Evolutionary conservation across 2,888 invertebrate genomes (phyloP), one percentile per base, ranked within the genome.

Genomic region (Nymphalis urticae): DNA sequence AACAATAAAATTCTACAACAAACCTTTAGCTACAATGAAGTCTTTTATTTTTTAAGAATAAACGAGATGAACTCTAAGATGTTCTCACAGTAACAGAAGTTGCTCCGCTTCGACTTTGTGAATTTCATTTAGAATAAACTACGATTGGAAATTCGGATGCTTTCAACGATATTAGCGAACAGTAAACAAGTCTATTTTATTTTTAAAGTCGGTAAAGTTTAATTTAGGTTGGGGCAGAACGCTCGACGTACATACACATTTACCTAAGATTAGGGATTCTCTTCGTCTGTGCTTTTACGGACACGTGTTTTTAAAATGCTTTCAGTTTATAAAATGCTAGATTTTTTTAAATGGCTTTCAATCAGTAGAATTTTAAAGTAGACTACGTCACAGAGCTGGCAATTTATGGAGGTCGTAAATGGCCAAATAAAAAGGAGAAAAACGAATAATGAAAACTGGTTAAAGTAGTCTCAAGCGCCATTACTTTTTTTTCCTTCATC

Each of bases 151-250:
- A 62, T 62, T 71, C 54, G 68, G 59, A 68, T 62, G 68, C 65
- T 68, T 68, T 71, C 64, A 71, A 65, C 64, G 63, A 68, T 63
- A 65, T 69, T 61, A 64, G 60, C 61, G 51, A 71, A 71, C 66
- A 56, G 66, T 64, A 63, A 71, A 69, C 71, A 71, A 63, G 66
- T 62, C 48, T 62, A 36, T 62, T 71, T 71, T 71, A 68, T 65
- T 71, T 71, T 71, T 62, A 53, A 71, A 68, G 62, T 62, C 62
- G 58, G 50, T 68, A 65, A 71, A 62, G 53, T 60, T 61, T 58
- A 65, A 68, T 68, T 68, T 64, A 27, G 60, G 56, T 68, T 36
- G 24, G 53, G 17, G n/a, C 48, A 42, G 42, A 36, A 19, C 42
- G 58, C 58, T 58, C 54, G 27, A 32, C 32, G 54, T 56, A 56